Conservation (phyloP, 2,797 vertebrate genomes). For the Channallabes apus region DNA sequence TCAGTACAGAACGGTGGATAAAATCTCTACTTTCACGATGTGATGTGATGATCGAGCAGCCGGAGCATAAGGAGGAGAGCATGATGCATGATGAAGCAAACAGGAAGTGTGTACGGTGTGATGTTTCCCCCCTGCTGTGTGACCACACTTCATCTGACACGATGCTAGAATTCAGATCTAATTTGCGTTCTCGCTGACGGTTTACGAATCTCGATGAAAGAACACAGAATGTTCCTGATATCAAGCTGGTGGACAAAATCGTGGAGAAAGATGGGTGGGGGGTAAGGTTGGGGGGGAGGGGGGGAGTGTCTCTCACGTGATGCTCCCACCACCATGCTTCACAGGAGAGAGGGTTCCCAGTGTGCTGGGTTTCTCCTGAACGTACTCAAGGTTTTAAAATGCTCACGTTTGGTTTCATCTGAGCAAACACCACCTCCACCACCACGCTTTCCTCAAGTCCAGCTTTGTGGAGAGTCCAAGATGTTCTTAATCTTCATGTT, state of each 20-base stretch:
- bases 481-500: not conserved
- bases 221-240: slow-evolving; percentile 5
- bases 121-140: not conserved
- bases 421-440: not conserved
- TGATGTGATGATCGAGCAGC: not conserved
- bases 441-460: not conserved
- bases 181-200: not conserved
- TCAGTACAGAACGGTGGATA: not conserved
- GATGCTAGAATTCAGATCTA: not conserved
- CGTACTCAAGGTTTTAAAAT: not conserved
- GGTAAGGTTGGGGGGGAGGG: too few species aligned
- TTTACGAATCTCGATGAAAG: not conserved
- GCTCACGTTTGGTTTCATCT: not conserved
- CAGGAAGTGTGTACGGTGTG: not conserved
- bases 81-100: slow-evolving; percentile 13
- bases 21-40: not conserved
- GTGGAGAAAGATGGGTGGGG: not conserved
- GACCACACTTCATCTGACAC: not conserved
- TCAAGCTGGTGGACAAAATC: not conserved
- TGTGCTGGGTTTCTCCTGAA: not conserved
- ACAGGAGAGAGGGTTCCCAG: not conserved
- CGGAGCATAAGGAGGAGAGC: not conserved
- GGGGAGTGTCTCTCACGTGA: not conserved
- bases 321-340: not conserved
- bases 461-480: not conserved